A percentile compares a stretch with the other conserved stretches of the same genome.
Conservation (phyloP, 2,797 vertebrate species). For the Sphaeramia orbicularis region DNA sequence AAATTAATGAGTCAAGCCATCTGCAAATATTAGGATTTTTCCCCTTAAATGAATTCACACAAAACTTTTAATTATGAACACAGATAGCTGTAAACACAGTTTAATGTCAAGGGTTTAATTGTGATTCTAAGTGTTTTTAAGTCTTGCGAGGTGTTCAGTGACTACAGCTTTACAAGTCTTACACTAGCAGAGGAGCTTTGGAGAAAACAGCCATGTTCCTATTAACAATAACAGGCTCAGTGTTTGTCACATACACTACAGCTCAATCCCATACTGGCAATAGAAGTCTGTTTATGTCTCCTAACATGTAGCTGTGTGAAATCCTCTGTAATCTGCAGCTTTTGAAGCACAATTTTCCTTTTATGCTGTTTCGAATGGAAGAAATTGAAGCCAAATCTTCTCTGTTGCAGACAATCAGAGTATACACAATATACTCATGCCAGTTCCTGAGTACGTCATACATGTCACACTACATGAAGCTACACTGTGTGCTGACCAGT, state of each 20-base stretch:
- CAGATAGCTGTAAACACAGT: conserved; percentile 3
- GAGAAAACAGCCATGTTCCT: conserved; percentile 26
- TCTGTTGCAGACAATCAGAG: conserved; percentile 24
- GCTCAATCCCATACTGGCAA: conserved; percentile 43
- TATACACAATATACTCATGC: conserved; percentile 13
- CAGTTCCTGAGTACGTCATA: conserved; percentile 10
- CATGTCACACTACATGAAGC: conserved; percentile 5
- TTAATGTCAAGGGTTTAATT: conserved; percentile 15
- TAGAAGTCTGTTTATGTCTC: conserved; percentile 42
- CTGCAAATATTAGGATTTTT: conserved; percentile 72
- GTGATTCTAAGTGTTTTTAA: conserved; percentile 3
- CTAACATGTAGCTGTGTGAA: conserved; percentile 55
- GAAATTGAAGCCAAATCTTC: conserved; percentile 42
- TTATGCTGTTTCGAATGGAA: conserved; percentile 48
- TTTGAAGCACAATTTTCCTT: conserved; percentile 46
- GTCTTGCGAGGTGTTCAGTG: conserved; percentile 23
- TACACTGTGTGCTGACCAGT: conserved; percentile 1
- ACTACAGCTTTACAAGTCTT: not conserved
- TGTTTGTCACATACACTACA: conserved; percentile 44
- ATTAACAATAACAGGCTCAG: conserved; percentile 44
- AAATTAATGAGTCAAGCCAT: conserved; percentile 63
- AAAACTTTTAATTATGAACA: conserved; percentile 41
- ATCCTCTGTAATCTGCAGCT: conserved; percentile 73
- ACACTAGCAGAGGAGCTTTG: conserved; percentile 19
- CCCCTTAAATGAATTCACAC: conserved; percentile 25